Base-by-base conservation (phyloP, 1,140 invertebrate genomes). In the Conus ventricosus region DNA sequence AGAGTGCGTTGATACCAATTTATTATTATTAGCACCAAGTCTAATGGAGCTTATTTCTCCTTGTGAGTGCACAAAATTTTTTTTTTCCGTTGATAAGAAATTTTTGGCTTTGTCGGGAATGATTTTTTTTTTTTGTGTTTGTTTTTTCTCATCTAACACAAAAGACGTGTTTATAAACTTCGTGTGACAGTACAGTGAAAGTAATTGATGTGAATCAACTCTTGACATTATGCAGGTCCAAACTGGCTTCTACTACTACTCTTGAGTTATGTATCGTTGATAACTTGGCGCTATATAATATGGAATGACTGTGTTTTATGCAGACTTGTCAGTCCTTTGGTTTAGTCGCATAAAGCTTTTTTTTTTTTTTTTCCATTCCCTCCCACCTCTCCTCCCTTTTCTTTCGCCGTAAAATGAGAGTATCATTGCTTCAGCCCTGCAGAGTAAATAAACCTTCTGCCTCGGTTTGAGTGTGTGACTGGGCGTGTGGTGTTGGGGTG, bases 381-480 rank as follows among this genome's bases (percentile, higher is more conserved):
- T 71, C 67, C 20, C 23, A 17, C 67, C 20, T 20, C 20, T 23
- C 20, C 67, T 71, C 67, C 20, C 67, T 20, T 71, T 20, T 23
- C 8, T 20, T 71, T 71, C 20, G 67, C 23, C 15, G 53, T 57
- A 39, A 39, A 39, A n/a, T n/a, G 23, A 2, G 20, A 55, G 15
- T 55, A 17, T 55, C 53, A 27, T 25, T 6, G 53, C 82, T 57
- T 55, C 23, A 20, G 11, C n/a, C 57, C 39, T 51, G 57, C 53
- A 83, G 39, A 83, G 53, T 83, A 25, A 57, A 83, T 54, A 55
- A 57, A 55, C 57, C 82, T 53, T 82, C 57, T 83, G 82, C 23
- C 82, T 53, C n/a, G 55, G 10, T 71, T 20, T 20, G 67, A 5
- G 67, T 71, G 67, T 71, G 60, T 63, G 60, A 39, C 39, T 39